Evolutionary conservation across 2,888 invertebrate genomes (phyloP).

Genomic region (Cataglyphis livida): DNA sequence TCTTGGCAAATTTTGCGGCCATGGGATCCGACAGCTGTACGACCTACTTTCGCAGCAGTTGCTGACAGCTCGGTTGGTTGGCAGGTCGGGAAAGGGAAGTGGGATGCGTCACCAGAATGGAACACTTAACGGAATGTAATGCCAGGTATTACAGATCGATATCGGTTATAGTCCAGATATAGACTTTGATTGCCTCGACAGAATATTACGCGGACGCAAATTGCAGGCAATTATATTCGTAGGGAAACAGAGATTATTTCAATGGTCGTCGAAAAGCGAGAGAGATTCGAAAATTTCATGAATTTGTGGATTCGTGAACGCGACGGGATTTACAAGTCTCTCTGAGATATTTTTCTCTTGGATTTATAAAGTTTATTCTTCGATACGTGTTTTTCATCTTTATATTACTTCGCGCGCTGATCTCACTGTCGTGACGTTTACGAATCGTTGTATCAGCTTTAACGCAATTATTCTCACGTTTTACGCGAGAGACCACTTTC

Average conservation of each 20-base stretch:
- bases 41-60: conserved; percentile 46
- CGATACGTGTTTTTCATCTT: background rate
- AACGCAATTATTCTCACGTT: conserved; percentile 22
- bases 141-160: conserved; percentile 12
- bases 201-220: conserved; percentile 5
- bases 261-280: background rate
- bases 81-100: background rate
- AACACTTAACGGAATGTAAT: conserved; percentile 28
- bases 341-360: background rate
- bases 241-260: background rate
- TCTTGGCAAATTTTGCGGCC: conserved; percentile 56
- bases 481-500: background rate
- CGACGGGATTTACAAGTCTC: background rate
- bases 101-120: background rate
- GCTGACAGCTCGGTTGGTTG: conserved; percentile 22
- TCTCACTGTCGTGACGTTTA: background rate
- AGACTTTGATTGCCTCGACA: background rate
- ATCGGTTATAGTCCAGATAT: background rate
- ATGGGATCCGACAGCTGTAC: conserved; percentile 40
- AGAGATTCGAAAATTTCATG: background rate
- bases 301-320: background rate
- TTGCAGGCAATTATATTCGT: background rate
- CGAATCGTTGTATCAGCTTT: background rate
- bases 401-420: background rate
- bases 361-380: background rate